Conservation (phyloP, 2,888 invertebrate species). For the Phengaris arion region DNA sequence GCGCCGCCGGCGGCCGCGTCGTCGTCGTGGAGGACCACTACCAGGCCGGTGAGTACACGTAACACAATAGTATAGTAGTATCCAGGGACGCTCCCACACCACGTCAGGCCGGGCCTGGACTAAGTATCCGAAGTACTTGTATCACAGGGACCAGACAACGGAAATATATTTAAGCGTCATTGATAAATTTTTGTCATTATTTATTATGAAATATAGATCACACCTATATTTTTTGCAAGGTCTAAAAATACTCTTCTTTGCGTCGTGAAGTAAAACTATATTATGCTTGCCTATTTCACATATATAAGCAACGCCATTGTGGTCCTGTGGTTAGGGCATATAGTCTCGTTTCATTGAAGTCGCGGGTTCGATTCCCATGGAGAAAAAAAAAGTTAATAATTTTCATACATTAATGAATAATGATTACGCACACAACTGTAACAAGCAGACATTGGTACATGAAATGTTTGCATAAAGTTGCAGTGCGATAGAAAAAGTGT, state of each 20-base stretch:
- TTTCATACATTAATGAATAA: no score
- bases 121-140: no score
- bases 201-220: no score
- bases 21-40: constrained; percentile 99
- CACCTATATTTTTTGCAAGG: no score
- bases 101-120: no score
- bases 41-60: constrained; percentile 83
- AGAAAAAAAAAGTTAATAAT: no score
- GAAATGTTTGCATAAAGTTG: constrained; percentile 5
- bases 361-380: background rate
- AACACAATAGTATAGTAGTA: no score
- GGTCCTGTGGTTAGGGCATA: background rate
- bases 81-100: no score
- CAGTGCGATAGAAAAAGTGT: constrained; percentile 3
- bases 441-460: background rate
- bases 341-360: background rate
- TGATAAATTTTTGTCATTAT: no score
- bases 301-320: background rate
- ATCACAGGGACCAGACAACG: no score
- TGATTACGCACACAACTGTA: background rate
- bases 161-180: no score
- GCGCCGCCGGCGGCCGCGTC: constrained; percentile 88
- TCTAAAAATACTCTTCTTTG: no score
- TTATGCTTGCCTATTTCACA: background rate
- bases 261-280: background rate